Evolutionary conservation across 2,797 vertebrate species (phyloP), one percentile per base, ranked within the genome.

Genomic region (Arrhamphus sclerolepis): DNA sequence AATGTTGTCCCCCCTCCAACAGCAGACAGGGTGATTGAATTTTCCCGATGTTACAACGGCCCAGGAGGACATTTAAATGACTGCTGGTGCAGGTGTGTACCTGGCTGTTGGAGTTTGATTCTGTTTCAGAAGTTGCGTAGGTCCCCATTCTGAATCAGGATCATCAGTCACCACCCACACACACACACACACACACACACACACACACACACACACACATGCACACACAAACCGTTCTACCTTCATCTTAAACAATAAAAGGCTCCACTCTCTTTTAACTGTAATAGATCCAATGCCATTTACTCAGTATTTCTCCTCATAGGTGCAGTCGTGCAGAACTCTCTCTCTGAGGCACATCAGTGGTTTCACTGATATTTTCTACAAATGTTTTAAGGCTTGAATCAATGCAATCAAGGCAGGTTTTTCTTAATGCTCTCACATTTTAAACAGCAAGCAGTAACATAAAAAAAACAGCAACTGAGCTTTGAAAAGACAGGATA

Each of bases 11-110:
- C 75, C 72, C 78, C 68, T 74, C 76, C 75, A 74, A 75, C 61
- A 55, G 81, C 83, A 83, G 87, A 86, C 88, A 88, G 80, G 81
- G 76, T 89, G 90, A 91, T 91, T 87, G 88, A 88, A 90, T 91
- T 89, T 89, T 83, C 75, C 77, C 56, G 75, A 81, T 81, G 83
- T 75, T 72, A 69, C 81, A 70, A 80, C 74, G 81, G 84, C 86
- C 87, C 90, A 75, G 50, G 83, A 91, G 90, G 84, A 89, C 83
- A 83, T 86, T 90, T 82, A 90, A 91, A 90, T 87, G 86, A 84
- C 84, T 86, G 67, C 70, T 78, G 84, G 80, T 85, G 87, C 87
- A 91, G 89, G 88, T 44, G 76, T 80, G 73, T 86, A 88, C 82
- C 82, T 81, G 80, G 54, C 63, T 77, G 84, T 78, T 75, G 48